Conservation (phyloP, 2,888 invertebrate species). For the Oligia fasciuncula region DNA sequence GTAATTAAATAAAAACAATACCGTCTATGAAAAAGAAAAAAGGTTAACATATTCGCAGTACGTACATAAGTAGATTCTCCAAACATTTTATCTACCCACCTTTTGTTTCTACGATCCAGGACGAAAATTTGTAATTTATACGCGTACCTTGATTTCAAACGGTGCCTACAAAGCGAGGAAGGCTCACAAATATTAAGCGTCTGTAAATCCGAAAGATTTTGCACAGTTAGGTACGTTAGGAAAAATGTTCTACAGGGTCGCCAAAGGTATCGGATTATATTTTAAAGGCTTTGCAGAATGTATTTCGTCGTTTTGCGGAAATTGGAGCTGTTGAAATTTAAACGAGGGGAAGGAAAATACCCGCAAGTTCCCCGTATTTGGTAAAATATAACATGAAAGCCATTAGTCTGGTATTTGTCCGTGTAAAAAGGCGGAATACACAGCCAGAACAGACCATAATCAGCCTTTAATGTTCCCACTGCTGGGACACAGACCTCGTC, state of each 20-base stretch:
- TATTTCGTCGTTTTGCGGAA: constrained; percentile 27
- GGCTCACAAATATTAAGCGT: constrained; percentile 61
- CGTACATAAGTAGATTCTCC: not conserved
- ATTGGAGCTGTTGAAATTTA: constrained; percentile 8
- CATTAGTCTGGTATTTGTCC: not conserved
- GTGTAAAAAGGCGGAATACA: not conserved
- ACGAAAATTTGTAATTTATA: constrained; percentile 76
- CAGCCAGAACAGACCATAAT: not conserved
- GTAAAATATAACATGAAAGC: not conserved
- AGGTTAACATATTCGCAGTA: not conserved
- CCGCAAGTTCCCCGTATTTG: not conserved
- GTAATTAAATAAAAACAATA: constrained; percentile 13
- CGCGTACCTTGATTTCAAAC: constrained; percentile 69
- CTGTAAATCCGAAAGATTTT: constrained; percentile 60
- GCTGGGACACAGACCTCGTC: too few relatives aligned
- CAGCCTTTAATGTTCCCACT: too few relatives aligned
- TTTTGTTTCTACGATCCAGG: constrained; percentile 64
- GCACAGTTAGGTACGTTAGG: constrained; percentile 54
- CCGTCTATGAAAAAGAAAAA: constrained; percentile 1
- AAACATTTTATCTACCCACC: constrained; percentile 24
- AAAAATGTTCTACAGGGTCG: constrained; percentile 55
- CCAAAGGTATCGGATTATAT: constrained; percentile 55
- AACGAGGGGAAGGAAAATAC: constrained; percentile 3
- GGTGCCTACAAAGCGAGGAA: constrained; percentile 54
- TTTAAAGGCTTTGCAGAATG: constrained; percentile 57